These are phyloP conservation scores for Eulemur rufifrons DNA, from an alignment of 2,113 vertebrate genomes.

Conservation along the genomic window DNA sequence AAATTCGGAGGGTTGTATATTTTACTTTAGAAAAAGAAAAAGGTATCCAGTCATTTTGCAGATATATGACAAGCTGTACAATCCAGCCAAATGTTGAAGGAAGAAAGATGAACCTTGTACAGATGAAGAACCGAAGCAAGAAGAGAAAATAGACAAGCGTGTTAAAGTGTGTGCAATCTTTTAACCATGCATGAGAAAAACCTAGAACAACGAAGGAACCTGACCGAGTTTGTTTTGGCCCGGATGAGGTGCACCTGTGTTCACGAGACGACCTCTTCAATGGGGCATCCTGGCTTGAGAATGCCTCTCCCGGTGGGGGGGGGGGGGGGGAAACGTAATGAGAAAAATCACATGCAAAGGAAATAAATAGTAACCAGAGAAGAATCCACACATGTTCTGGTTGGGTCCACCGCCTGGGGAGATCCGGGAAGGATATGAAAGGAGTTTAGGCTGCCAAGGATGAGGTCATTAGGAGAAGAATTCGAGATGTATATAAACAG, in stretches of 20 bases:
- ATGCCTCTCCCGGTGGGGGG: background rate
- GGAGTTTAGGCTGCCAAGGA: background rate
- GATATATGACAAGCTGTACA: background rate
- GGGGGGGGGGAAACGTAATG: too few relatives aligned
- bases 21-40: constrained; percentile 23
- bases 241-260: too few relatives aligned
- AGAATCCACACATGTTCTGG: background rate
- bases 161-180: background rate
- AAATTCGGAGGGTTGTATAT: background rate
- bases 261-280: background rate
- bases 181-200: background rate
- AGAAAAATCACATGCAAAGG: background rate
- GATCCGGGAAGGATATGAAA: background rate
- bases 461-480: background rate
- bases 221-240: background rate
- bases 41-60: background rate
- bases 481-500: background rate
- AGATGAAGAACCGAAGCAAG: background rate
- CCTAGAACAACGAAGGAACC: background rate
- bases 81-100: background rate
- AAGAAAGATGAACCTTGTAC: background rate
- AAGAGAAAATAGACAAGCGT: background rate
- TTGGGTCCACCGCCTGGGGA: background rate
- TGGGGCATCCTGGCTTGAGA: background rate
- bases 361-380: background rate